Base-by-base conservation (phyloP, 2,888 invertebrate species). In the Fragum fragum region DNA sequence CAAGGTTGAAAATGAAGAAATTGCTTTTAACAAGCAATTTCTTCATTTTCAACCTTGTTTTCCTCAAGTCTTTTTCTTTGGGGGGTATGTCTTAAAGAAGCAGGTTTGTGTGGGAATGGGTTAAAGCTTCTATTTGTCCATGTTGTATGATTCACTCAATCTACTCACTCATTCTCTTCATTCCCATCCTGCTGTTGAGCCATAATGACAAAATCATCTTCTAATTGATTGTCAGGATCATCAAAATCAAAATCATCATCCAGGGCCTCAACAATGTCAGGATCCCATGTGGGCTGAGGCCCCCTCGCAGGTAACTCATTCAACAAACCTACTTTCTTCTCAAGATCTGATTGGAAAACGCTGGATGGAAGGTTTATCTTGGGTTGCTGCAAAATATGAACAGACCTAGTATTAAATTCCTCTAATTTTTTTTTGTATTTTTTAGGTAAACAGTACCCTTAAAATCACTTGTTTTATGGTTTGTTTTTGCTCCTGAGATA, bases 161-260 rank as follows among this genome's bases (percentile, higher is more conserved):
- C n/a, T n/a, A 52, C 52, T 16, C 3, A 21, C 1, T 80, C 77
- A 18, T 74, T 79, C 32, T 73, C 83, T 16, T 21, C 77, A 14
- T 81, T 81, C 9, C 57, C 87, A 14, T 79, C 86, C 11, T 14
- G 42, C n/a, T 95, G 96, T 95, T 97, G 97, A 0, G 98, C 99
- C 79, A 97, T 94, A 90, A 96, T 95, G 66, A 99, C 96, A 93
- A 99, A 99, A 95, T 99, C 97, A 94, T 99, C 99, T 88, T 99
- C 99, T 3, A 99, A 95, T 86, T 96, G 94, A 95, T 98, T 98
- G 0, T 97, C 96, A 0, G 97, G 97, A 94, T 98, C 96, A 0
- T 97, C 96, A 92, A 96, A 98, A 75, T 98, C 96, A 94, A 98
- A 98, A 70, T 98, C 98, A 83, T 98, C 98, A 93, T 99, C 99